Conservation (phyloP, 2,888 invertebrate genomes). For the Mythimna loreyi region DNA sequence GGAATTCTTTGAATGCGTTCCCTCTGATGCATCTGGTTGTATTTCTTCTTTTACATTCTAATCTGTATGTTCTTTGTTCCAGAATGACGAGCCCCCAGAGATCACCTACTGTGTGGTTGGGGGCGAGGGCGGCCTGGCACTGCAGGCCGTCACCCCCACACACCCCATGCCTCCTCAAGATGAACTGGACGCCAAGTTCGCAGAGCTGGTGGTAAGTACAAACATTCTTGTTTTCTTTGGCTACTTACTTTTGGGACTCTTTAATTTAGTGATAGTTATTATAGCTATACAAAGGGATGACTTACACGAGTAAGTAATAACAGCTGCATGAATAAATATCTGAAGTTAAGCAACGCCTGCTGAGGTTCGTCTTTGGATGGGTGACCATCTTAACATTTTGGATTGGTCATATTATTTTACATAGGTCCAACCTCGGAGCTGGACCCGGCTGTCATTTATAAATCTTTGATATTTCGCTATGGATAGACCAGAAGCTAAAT, state of each 20-base stretch:
- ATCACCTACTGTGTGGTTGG: conserved; percentile 98
- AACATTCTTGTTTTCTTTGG: neutral
- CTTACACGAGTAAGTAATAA: too few species aligned
- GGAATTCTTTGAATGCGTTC: too few species aligned
- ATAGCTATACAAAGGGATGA: neutral
- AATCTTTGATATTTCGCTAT: too few species aligned
- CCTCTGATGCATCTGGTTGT: neutral
- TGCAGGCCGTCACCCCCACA: conserved; percentile 97
- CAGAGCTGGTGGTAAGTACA: conserved; percentile 96
- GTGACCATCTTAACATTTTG: too few species aligned
- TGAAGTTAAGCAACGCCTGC: too few species aligned
- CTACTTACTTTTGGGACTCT: too few species aligned
- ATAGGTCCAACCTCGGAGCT: too few species aligned
- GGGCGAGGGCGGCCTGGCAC: conserved; percentile 95
- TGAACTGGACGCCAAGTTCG: conserved; percentile 98
- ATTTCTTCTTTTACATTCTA: neutral
- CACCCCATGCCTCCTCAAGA: conserved; percentile 98
- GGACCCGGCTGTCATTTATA: too few species aligned
- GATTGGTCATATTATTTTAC: too few species aligned
- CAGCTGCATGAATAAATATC: too few species aligned
- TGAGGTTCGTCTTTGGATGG: too few species aligned
- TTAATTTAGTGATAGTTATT: neutral
- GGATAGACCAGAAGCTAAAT: too few species aligned
- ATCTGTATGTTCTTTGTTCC: conserved; percentile 69
- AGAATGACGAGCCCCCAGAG: conserved; percentile 99